phyloP scores from a whole-genome alignment of 2,888 invertebrate genomes.

The Polydrusus cervinus region DNA sequence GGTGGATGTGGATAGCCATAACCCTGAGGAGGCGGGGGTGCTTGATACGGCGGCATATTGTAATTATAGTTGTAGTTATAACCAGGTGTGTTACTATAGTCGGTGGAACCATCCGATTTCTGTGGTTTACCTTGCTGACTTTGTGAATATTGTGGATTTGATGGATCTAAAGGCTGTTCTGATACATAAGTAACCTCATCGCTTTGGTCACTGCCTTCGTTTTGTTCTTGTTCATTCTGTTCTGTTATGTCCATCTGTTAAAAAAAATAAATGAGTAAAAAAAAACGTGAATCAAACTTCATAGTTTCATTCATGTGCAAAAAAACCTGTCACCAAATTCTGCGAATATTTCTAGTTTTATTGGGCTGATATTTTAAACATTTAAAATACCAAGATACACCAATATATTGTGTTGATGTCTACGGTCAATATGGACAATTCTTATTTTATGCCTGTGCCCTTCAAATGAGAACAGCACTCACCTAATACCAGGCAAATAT shows the following conservation, averaged over 20 bases:
- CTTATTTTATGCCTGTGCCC: no score
- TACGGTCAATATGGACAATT: no score
- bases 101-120: constrained; percentile 42
- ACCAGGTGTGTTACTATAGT: constrained; percentile 52
- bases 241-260: constrained; percentile 37
- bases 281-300: no score
- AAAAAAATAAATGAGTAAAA: neutral
- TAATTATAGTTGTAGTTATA: constrained; percentile 62
- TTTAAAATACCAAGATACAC: no score
- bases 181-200: constrained; percentile 65
- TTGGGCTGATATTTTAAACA: no score
- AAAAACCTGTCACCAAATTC: no score
- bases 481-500: no score
- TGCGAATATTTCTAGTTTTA: no score
- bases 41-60: constrained; percentile 61
- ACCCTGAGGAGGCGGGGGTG: constrained; percentile 53
- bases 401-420: no score
- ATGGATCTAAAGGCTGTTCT: constrained; percentile 62
- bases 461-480: no score
- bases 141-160: constrained; percentile 16
- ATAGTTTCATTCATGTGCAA: no score
- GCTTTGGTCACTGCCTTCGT: constrained; percentile 64
- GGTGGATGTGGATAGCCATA: constrained; percentile 67
- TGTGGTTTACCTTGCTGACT: constrained; percentile 33
- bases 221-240: constrained; percentile 41